Evolutionary conservation across 2,888 invertebrate species (phyloP), one percentile per base, ranked within the genome.

Genomic region (Apamea crenata): DNA sequence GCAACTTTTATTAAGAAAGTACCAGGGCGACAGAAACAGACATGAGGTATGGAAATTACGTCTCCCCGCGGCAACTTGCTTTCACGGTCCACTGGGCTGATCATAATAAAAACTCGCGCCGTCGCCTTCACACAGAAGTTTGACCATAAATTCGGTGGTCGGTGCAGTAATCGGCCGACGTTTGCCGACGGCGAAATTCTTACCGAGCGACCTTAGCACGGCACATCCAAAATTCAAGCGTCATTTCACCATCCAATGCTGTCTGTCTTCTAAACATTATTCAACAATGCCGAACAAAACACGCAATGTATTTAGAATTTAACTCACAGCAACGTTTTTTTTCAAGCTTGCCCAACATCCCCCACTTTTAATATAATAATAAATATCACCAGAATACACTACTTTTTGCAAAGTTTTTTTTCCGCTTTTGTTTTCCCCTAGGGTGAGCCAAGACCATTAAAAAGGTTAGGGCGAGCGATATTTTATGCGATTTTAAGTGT

Each of bases 31-130:
- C 96, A 96, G 95, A 96, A 94, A 91, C 94, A 94, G 95, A 94
- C 95, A 96, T 95, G 96, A 96, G 96, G 96, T 96, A 97, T 96
- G 97, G 95, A 96, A 96, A 96, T 96, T 94, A 95, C 95, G 90
- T 93, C 94, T 94, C 95, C 95, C 96, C 94, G 94, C 94, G 93
- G 95, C 96, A 95, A 95, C 96, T 96, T 96, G 96, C 96, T 97
- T 97, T 97, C 97, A 96, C 97, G 95, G 97, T 96, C 97, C 97
- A 97, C 96, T 97, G 97, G 91, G 93, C 95, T 97, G 97, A 97
- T 97, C 97, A 97, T 97, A 97, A 97, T 97, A 97, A 97, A 97
- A 97, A 97, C 96, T 94, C 96, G 95, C 95, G 95, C 96, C 96
- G 96, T 96, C 97, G 96, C 97, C 95, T 96, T 93, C 94, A 90